Percentiles rank a stretch among this genome's conserved stretches.
Conservation (phyloP, 2,113 vertebrate species). For the Mesembrinibis cayennensis region DNA sequence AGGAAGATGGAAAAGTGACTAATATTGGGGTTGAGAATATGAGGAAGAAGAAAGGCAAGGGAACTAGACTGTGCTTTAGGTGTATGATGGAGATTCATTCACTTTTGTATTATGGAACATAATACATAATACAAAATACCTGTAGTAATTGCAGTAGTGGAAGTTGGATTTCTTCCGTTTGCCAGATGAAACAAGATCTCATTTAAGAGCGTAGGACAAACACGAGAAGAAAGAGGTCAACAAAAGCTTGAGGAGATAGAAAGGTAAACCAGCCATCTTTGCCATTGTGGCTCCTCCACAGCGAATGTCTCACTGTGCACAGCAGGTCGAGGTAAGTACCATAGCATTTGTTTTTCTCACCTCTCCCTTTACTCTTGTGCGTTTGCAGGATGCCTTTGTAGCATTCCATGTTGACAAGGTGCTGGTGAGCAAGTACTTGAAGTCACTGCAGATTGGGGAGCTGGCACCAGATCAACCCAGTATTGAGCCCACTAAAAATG, state of each 20-base stretch:
- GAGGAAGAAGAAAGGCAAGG: neutral
- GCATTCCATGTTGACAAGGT: constrained; percentile 77
- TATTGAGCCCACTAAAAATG: constrained; percentile 78
- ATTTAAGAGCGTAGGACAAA: neutral
- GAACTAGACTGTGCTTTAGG: neutral
- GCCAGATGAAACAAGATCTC: neutral
- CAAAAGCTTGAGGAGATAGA: neutral
- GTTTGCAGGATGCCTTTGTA: constrained; percentile 77
- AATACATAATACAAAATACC: too few species aligned
- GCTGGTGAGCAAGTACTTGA: constrained; percentile 77
- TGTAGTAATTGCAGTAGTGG: neutral
- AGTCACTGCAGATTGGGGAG: constrained; percentile 77
- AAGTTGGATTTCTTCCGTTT: neutral
- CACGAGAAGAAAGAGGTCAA: neutral
- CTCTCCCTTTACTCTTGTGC: neutral
- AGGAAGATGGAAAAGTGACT: neutral
- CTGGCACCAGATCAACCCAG: constrained; percentile 78
- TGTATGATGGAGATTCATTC: accelerated
- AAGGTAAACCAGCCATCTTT: neutral
- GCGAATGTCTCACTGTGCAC: too few species aligned
- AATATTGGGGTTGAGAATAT: neutral
- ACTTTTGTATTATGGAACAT: neutral
- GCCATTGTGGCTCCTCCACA: neutral
- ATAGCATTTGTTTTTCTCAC: neutral
- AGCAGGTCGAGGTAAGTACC: too few species aligned